These are phyloP conservation scores for Mercenaria mercenaria DNA, from an alignment of 1,140 invertebrate species.

Conservation along the genomic window DNA sequence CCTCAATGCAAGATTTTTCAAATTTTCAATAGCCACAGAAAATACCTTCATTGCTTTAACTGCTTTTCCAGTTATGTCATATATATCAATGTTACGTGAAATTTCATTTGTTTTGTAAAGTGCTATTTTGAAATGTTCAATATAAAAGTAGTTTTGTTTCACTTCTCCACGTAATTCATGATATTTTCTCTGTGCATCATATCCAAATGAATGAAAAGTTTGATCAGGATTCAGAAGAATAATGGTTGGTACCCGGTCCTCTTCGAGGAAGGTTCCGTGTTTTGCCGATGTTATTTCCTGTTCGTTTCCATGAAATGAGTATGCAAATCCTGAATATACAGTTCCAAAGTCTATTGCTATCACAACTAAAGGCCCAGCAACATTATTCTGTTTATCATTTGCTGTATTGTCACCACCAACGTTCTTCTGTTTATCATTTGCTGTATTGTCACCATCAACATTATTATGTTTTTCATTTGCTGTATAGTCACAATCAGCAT, in stretches of 20 bases:
- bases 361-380: no score
- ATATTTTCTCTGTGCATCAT: slow-evolving; percentile 39
- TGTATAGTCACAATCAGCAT: no score
- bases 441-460: no score
- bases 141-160: background rate
- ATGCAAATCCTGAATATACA: no score
- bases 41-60: background rate
- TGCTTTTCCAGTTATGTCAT: background rate
- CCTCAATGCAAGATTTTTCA: no score
- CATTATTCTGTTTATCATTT: no score
- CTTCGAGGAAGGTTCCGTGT: background rate
- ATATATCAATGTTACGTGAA: background rate
- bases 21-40: background rate
- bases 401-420: no score
- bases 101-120: background rate
- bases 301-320: no score
- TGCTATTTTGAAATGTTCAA: slow-evolving; percentile 46
- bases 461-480: no score
- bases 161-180: background rate
- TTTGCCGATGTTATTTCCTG: no score
- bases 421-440: no score
- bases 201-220: slow-evolving; percentile 50
- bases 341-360: no score
- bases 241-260: slow-evolving; percentile 21
- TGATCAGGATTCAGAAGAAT: background rate